Base-by-base conservation (phyloP, 1,140 invertebrate species). In the Tigriopus japonicus region DNA sequence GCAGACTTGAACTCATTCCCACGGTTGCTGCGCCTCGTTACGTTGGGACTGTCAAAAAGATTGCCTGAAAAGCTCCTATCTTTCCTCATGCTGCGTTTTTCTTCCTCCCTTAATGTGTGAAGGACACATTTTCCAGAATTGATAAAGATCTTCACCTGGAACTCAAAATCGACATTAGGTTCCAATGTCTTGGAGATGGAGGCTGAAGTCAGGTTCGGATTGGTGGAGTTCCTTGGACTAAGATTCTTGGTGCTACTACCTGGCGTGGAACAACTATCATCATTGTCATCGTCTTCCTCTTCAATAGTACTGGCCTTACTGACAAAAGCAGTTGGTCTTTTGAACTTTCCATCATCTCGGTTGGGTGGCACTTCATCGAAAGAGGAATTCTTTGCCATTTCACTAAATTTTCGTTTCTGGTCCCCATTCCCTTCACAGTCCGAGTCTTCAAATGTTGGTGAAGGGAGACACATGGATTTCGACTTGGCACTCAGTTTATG, bases 61-160 rank as follows among this genome's bases (percentile, higher is more conserved):
- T 79, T 79, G n/a, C 80, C 81, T 1, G 80, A 82, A 68, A 80
- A 81, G 40, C 81, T 83, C 23, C 80, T 69, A 65, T 83, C 81
- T 67, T 83, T 84, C 59, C 80, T 77, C 79, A 82, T 79, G 23
- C 63, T 64, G 19, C 45, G 71, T 71, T 75, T 79, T 65, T 84
- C 80, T 54, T 88, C 86, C 43, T 88, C 85, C 62, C 75, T 78
- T 0, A 73, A 71, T 0, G 91, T 94, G 72, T 96, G 91, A 2
- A 98, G 74, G 24, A 94, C 88, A 74, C 92, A 97, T 73, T 95
- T 93, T 0, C 92, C 93, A 66, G 88, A 91, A 69, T 94, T 94
- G 56, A 98, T 93, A 62, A 93, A 80, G 35, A 97, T 89, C 74
- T 94, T 94, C 0, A 98, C 85, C 72, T 96, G 91, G 63, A 97